phyloP scores from a whole-genome alignment of 1,140 invertebrate species.

The Drosophila persimilis region DNA sequence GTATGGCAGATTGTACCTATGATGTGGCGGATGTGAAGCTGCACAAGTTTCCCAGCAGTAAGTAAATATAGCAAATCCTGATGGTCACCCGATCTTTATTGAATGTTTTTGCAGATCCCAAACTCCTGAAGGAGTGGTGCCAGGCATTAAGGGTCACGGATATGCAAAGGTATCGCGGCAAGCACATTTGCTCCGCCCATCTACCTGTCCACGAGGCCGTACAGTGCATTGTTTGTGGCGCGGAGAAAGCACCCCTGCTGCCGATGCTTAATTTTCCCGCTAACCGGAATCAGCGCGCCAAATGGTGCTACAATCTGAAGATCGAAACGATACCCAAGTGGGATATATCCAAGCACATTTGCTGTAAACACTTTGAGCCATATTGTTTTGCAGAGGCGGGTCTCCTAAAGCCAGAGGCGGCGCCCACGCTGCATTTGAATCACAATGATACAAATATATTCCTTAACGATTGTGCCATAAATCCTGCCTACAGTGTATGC shows the following conservation, averaged over 20 bases:
- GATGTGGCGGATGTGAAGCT: slow-evolving; percentile 29
- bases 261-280: slow-evolving; percentile 62
- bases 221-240: slow-evolving; percentile 54
- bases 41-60: slow-evolving; percentile 66
- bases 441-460: slow-evolving; percentile 67
- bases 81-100: too few species aligned
- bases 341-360: slow-evolving; percentile 62
- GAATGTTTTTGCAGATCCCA: slow-evolving; percentile 31
- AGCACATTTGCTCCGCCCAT: slow-evolving; percentile 56
- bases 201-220: slow-evolving; percentile 37
- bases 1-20: slow-evolving; percentile 43
- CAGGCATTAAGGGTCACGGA: slow-evolving; percentile 43
- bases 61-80: neutral
- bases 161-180: slow-evolving; percentile 39
- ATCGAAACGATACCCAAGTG: slow-evolving; percentile 67
- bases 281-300: slow-evolving; percentile 61
- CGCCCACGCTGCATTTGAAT: slow-evolving; percentile 64
- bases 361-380: slow-evolving; percentile 64
- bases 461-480: slow-evolving; percentile 53
- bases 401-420: slow-evolving; percentile 47
- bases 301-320: slow-evolving; percentile 74
- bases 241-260: slow-evolving; percentile 37
- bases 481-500: slow-evolving; percentile 17
- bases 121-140: slow-evolving; percentile 58
- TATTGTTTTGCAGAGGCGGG: slow-evolving; percentile 50